phyloP scores from a whole-genome alignment of 2,113 vertebrate species.

The Lontra canadensis region DNA sequence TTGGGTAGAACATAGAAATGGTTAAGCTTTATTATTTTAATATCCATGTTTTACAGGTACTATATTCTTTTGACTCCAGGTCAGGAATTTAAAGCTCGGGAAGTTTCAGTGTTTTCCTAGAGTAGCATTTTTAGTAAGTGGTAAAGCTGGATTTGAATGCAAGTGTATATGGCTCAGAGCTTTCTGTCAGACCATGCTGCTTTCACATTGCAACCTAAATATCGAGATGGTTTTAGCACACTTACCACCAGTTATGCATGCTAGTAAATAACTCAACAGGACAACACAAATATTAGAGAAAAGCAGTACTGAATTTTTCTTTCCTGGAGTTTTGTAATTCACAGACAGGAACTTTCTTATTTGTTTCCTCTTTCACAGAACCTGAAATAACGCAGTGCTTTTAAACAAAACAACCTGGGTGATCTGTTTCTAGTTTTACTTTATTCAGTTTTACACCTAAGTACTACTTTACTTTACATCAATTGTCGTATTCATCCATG shows the following conservation, averaged over 20 bases:
- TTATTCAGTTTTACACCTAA: too few species aligned
- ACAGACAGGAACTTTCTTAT: constrained; percentile 48
- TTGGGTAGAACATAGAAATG: constrained; percentile 34
- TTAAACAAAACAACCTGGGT: constrained; percentile 44
- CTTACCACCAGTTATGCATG: background rate
- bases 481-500: background rate
- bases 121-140: background rate
- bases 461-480: background rate
- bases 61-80: background rate
- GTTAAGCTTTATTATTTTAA: constrained; percentile 43
- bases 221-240: background rate
- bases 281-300: background rate
- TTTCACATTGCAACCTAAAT: background rate
- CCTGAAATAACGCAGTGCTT: constrained; percentile 21
- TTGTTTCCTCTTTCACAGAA: constrained; percentile 63
- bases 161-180: background rate
- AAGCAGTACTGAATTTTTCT: constrained; percentile 18
- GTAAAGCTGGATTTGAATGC: background rate
- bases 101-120: background rate
- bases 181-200: background rate
- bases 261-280: background rate
- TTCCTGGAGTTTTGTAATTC: constrained; percentile 58
- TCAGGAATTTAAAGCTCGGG: constrained; percentile 23
- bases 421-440: constrained; percentile 43
- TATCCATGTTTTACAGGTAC: background rate